Evolutionary conservation across 2,888 invertebrate genomes (phyloP), one percentile per base, ranked within the genome.

Genomic region (Oxyscelio sp.): DNA sequence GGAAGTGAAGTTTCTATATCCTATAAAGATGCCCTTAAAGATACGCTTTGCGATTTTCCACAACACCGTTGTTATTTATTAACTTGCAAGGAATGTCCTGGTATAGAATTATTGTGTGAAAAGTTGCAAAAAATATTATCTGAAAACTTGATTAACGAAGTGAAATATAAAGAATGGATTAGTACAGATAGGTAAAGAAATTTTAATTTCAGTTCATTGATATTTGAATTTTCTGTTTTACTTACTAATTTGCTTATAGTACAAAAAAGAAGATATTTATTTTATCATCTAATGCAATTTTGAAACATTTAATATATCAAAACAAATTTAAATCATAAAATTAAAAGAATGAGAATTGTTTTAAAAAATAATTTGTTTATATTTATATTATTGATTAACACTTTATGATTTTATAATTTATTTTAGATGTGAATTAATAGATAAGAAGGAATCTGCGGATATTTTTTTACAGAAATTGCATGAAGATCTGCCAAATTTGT

Each of bases 11-110:
- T 9, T 13, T 63, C 31, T 3, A 48, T 43, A 31, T 22, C 48
- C 6, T 45, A 63, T 48, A 22, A 66, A 9, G 65, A 50, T 22
- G 50, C 50, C 2, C 22, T 66, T 11, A 24, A 19, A 34, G 45
- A 45, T 11, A 17, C 48, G 5, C 11, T 38, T 34, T 66, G 50
- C 17, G 17, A 34, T 52, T 34, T 31, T 2, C 34, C 65, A 9
- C 21, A 50, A 50, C 0, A 27, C 8, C 5, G 5, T 66, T 43
- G 43, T 15, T 43, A 43, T 15, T 43, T 43, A 15, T 43, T n/a
- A 8, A 63, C 9, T 4, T 79, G 70, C 22, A 40, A 70, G 4
- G 27, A 79, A 22, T 70, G 70, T 54, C 70, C 63, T 31, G 48
- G 48, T 11, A 17, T 15, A 15, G 17, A 31, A 17, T 5, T 5